Evolutionary conservation across 1,140 invertebrate genomes (phyloP), one percentile per base, ranked within the genome.

Genomic region (Physella acuta): DNA sequence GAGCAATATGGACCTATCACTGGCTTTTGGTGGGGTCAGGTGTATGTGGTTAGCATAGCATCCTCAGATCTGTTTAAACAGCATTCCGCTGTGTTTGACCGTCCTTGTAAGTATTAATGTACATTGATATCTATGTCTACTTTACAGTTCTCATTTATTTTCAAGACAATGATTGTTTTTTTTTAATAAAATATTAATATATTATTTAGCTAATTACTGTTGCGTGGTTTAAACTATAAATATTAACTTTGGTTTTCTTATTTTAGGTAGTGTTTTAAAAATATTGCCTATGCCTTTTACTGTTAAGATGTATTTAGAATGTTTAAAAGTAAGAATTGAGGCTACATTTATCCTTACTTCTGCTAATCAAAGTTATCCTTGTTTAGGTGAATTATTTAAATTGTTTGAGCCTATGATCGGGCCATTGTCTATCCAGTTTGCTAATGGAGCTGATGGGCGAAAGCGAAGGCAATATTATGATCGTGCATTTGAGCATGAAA

Each of bases 21-120:
- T 5, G 81, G 81, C 56, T 85, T 85, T 71, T 85, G 82, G 81
- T 78, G 77, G 72, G 79, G 78, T 31, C 70, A 75, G 49, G 52
- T 73, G n/a, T 75, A 77, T 61, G 73, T 80, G 52, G 81, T 84
- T 36, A 85, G 83, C 71, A 77, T 85, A 51, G 75, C 78, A 16
- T 79, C 78, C n/a, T 78, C 82, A 5, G 76, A 80, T 39, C 71
- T 84, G 11, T 83, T 84, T 53, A 79, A 81, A 52, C 70, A 82
- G 65, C 80, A 83, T 28, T 52, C 68, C 20, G 70, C 73, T 61
- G 75, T 83, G 1, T 84, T 85, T 81, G 83, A 85, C 72, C 74
- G 82, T 71, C 82, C 84, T 65, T 65, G 84, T 85, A 71, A 76
- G 68, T 53, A 8, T 55, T n/a, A n/a, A n/a, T n/a, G n/a, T n/a